phyloP scores from a whole-genome alignment of 2,888 invertebrate species.

The Drosophila silvestris region DNA sequence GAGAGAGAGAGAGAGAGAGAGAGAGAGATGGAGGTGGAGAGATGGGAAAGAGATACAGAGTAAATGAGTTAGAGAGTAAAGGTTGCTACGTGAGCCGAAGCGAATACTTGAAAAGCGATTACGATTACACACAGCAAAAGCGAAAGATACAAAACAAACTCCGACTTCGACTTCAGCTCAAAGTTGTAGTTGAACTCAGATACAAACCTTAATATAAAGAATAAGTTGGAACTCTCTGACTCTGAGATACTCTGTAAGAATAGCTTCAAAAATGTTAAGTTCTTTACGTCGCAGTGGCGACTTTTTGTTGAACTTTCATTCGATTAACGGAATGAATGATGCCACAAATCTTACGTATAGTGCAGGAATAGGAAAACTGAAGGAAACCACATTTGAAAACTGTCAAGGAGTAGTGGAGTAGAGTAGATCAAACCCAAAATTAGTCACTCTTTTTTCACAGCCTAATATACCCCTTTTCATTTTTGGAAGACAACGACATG shows the following conservation, averaged over 20 bases:
- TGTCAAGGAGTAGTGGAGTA: not conserved
- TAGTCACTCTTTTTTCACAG: not conserved
- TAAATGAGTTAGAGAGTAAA: slow-evolving; percentile 31
- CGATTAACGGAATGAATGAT: not conserved
- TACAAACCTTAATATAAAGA: slow-evolving; percentile 5
- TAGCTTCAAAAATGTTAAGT: not conserved
- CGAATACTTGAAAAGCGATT: slow-evolving; percentile 51
- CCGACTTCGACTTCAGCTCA: slow-evolving; percentile 16
- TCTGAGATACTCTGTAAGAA: not conserved
- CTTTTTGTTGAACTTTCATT: not conserved
- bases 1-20: slow-evolving; percentile 18
- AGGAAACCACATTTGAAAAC: not conserved
- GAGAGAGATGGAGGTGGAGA: slow-evolving; percentile 25
- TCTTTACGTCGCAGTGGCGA: not conserved
- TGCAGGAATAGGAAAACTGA: not conserved
- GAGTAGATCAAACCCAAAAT: not conserved
- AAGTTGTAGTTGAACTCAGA: slow-evolving; percentile 28
- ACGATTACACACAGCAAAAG: slow-evolving; percentile 44
- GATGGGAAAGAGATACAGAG: slow-evolving; percentile 24
- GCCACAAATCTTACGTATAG: not conserved
- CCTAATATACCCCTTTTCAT: not conserved
- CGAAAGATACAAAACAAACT: slow-evolving; percentile 39
- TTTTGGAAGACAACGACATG: slow-evolving; percentile 9
- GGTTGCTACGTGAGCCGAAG: slow-evolving; percentile 54
- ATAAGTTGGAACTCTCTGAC: not conserved